Evolutionary conservation across 2,113 vertebrate genomes (phyloP), one percentile per base, ranked within the genome.

Genomic region (Pungitius pungitius): DNA sequence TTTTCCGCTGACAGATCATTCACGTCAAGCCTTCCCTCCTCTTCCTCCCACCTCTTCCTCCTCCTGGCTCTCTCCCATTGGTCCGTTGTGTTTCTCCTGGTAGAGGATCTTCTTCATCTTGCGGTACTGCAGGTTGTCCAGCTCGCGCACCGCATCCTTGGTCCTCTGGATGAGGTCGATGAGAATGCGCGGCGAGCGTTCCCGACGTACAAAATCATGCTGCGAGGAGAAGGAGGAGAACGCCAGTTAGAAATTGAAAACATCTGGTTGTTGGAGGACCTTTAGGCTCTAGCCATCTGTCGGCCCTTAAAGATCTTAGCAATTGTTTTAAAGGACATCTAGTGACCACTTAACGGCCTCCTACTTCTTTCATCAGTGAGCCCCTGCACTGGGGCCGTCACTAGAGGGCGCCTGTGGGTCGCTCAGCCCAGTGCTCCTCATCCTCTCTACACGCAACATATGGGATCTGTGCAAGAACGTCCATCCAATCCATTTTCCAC

Each of bases 61-160:
- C 78, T 98, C 97, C 69, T 98, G 97, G 60, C 96, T 97, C 87
- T 97, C 97, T 13, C 94, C 96, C 89, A 97, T 90, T 5, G 96
- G 96, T 26, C 97, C 96, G 0, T 97, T 97, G 80, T 95, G 93
- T 2, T 96, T 95, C 92, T 99, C 98, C 72, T 99, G 97, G 93
- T 99, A 99, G 18, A 99, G 97, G 85, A 99, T 98, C 84, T 99
- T 99, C 92, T 99, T 99, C 98, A 99, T 99, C 93, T 99, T 99
- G 77, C 97, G 93, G 90, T 99, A 99, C 90, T 99, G 98, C 70
- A 99, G 92, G 85, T 99, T 99, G 88, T 99, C 98, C 87, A 99
- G 87, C 71, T 99, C 98, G 7, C 98, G 94, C 42, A 99, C 98
- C 0, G 98, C 98, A 79, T 99, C 98, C 90, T 99, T 99, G 35